Percentiles rank a stretch among this genome's conserved stretches.
These are phyloP conservation scores for Cassiopea andromeda DNA, from an alignment of 30 jellyfish, hydroid and myxozoan genomes.

Conservation along the genomic window DNA sequence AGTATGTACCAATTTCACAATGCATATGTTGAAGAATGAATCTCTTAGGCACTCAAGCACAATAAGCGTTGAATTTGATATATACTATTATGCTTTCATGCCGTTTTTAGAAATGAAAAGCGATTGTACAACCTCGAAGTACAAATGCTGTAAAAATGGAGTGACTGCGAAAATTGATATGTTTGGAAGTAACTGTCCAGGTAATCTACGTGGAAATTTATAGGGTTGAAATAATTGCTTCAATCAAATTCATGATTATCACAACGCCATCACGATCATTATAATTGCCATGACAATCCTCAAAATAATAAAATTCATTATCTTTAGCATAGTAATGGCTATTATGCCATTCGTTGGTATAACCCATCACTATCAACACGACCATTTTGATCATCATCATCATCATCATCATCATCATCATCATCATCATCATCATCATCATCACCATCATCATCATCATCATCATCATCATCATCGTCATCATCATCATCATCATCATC, in stretches of 20 bases:
- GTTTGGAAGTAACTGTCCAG: conserved; percentile 61
- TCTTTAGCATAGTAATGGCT: not conserved
- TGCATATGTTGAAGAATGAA: too few relatives aligned
- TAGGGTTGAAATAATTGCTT: not conserved
- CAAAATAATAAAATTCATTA: not conserved
- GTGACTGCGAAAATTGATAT: conserved; percentile 37
- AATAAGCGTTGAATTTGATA: too few relatives aligned
- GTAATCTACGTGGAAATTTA: not conserved
- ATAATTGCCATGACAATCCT: not conserved
- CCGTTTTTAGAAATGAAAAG: not conserved
- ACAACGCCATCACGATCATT: not conserved
- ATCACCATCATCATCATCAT: conserved; percentile 18
- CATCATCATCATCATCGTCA: conserved; percentile 17
- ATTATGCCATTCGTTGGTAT: not conserved
- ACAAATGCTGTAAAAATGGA: conserved; percentile 59
- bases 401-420: conserved; percentile 19
- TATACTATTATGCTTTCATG: too few relatives aligned
- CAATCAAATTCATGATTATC: not conserved
- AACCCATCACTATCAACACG: not conserved
- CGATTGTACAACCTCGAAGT: conserved; percentile 30
- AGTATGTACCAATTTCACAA: too few relatives aligned
- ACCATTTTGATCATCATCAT: conserved; percentile 3
- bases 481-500: conserved; percentile 13
- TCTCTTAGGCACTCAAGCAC: too few relatives aligned
- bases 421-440: conserved; percentile 18